A percentile compares a stretch with the other conserved stretches of the same genome.
Conservation (phyloP, 1,140 invertebrate genomes). For the Conus ventricosus region DNA sequence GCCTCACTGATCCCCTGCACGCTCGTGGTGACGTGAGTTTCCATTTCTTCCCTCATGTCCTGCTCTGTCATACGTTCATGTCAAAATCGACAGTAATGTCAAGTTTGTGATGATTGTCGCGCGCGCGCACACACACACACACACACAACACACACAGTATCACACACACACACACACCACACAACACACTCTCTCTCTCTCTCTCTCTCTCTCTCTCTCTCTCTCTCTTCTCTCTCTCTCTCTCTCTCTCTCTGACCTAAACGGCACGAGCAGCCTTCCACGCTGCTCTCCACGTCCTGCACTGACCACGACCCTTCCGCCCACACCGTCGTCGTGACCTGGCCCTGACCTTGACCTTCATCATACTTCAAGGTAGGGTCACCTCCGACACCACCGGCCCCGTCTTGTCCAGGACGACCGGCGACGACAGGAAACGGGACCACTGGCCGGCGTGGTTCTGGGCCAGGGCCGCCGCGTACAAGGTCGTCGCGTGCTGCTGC, state of each 20-base stretch:
- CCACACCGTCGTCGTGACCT: not conserved
- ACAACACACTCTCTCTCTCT: too few relatives aligned
- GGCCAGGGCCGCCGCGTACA: constrained; percentile 34
- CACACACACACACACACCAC: too few relatives aligned
- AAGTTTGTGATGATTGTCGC: too few relatives aligned
- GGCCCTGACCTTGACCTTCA: not conserved
- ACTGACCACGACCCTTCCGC: constrained; percentile 32
- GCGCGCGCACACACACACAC: too few relatives aligned
- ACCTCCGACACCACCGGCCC: constrained; percentile 31
- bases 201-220: not conserved
- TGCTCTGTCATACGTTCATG: too few relatives aligned
- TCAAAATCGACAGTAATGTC: too few relatives aligned
- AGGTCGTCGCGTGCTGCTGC: constrained; percentile 33
- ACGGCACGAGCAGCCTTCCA: constrained; percentile 35
- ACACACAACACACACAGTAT: too few relatives aligned
- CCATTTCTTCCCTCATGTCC: too few relatives aligned
- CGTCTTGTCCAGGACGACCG: constrained; percentile 44
- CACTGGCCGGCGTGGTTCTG: constrained; percentile 44
- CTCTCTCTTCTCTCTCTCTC: too few relatives aligned
- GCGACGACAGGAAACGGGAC: constrained; percentile 36
- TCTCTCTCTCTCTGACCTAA: constrained; percentile 21
- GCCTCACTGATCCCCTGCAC: too few relatives aligned
- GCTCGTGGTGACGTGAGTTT: too few relatives aligned
- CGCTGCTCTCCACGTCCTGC: constrained; percentile 43
- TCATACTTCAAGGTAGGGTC: constrained; percentile 28